These are phyloP conservation scores for Bradypodion ventrale DNA, from an alignment of 2,797 vertebrate species.

Conservation along the genomic window DNA sequence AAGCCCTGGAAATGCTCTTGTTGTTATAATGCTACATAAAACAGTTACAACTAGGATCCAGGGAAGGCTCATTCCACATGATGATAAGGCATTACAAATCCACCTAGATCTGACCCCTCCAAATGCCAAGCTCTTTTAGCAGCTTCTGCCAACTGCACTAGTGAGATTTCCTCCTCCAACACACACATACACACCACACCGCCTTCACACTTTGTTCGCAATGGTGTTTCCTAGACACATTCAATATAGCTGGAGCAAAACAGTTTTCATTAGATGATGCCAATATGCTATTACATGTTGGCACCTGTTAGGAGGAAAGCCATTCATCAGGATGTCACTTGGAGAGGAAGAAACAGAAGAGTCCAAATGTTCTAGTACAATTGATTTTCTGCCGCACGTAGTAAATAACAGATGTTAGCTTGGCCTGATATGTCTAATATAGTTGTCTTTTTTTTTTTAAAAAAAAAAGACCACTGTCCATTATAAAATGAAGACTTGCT, in stretches of 20 bases:
- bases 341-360: neutral
- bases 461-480: neutral
- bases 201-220: neutral
- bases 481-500: neutral
- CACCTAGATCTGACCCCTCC: too few relatives aligned
- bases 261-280: neutral
- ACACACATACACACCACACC: too few relatives aligned
- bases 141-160: neutral
- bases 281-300: conserved; percentile 1
- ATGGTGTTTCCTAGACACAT: neutral
- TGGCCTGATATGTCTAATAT: neutral
- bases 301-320: neutral
- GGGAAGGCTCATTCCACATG: neutral
- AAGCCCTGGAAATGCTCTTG: neutral
- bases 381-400: conserved; percentile 23
- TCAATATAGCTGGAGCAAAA: neutral
- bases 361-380: neutral
- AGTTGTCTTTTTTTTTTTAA: neutral
- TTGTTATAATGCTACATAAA: too few relatives aligned
- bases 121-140: neutral
- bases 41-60: neutral
- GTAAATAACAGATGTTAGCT: neutral
- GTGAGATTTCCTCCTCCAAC: too few relatives aligned
- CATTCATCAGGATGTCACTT: neutral
- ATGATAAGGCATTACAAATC: neutral